A percentile compares a stretch with the other conserved stretches of the same genome.
Conservation (phyloP, 2,888 invertebrate species). For the Oscheius sp. region DNA sequence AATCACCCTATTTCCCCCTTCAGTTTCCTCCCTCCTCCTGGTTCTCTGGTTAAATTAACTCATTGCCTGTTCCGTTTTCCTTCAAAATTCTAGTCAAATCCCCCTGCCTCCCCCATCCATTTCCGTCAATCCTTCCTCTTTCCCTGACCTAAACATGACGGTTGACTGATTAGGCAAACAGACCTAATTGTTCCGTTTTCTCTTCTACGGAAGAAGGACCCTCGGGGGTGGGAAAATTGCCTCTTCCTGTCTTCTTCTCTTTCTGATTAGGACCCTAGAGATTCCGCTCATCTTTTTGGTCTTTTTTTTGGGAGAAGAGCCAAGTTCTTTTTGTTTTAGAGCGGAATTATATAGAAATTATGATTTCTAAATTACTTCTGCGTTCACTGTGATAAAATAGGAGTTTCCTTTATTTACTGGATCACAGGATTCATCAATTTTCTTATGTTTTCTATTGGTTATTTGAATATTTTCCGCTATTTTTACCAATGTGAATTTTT, state of each 20-base stretch:
- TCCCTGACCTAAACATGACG: constrained; percentile 22
- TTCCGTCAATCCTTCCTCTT: neutral
- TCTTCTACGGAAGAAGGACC: too few species aligned
- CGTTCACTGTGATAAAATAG: too few species aligned
- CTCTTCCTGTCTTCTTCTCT: neutral
- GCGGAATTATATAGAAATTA: too few species aligned
- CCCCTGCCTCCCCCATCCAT: neutral
- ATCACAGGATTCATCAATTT: too few species aligned
- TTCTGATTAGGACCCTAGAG: neutral
- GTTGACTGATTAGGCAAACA: constrained; percentile 30
- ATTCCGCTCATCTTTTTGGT: neutral
- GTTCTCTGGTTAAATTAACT: neutral
- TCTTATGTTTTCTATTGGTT: too few species aligned
- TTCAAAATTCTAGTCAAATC: neutral
- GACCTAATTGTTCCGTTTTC: constrained; percentile 4
- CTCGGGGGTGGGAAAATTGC: neutral
- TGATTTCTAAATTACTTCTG: too few species aligned
- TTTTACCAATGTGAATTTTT: too few species aligned
- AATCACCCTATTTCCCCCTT: too few species aligned
- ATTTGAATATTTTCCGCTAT: too few species aligned
- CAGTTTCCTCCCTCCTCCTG: neutral
- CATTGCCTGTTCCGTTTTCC: neutral
- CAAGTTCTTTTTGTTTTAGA: neutral
- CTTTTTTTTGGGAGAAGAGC: neutral
- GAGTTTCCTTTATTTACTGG: too few species aligned